Percentiles rank a stretch among this genome's conserved stretches.
phyloP scores from a whole-genome alignment of 2,797 vertebrate genomes.

The Mormyrops attenuatus region DNA sequence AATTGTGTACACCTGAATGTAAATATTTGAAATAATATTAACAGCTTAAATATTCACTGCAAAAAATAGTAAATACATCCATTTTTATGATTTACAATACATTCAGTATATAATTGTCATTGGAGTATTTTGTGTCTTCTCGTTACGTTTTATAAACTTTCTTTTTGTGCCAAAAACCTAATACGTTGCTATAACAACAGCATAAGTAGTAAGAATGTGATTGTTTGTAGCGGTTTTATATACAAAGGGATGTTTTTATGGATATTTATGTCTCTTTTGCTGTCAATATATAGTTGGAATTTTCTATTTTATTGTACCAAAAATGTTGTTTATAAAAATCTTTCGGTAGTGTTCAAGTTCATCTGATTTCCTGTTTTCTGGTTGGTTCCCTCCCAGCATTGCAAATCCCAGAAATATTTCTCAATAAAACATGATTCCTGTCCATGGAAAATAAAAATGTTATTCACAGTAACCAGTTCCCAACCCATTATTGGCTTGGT shows the following conservation, averaged over 20 bases:
- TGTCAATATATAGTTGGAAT: slow-evolving; percentile 47
- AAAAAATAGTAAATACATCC: slow-evolving; percentile 34
- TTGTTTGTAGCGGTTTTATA: slow-evolving; percentile 29
- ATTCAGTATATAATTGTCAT: slow-evolving; percentile 41
- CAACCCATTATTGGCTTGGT: neutral
- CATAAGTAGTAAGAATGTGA: slow-evolving; percentile 18
- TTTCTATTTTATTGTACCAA: slow-evolving; percentile 62
- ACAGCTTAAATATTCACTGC: slow-evolving; percentile 50
- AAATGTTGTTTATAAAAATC: slow-evolving; percentile 56
- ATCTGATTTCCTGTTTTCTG: slow-evolving; percentile 27
- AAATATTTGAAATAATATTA: slow-evolving; percentile 55
- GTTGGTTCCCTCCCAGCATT: neutral
- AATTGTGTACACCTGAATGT: slow-evolving; percentile 45
- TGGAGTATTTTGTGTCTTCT: slow-evolving; percentile 34
- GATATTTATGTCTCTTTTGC: slow-evolving; percentile 64
- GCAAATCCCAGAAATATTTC: neutral
- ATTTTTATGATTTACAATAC: slow-evolving; percentile 45
- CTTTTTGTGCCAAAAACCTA: slow-evolving; percentile 51
- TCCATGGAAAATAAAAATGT: neutral
- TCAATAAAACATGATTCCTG: slow-evolving; percentile 4
- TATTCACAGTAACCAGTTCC: neutral
- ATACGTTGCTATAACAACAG: slow-evolving; percentile 46
- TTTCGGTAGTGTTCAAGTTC: slow-evolving; percentile 34
- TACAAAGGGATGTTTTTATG: slow-evolving; percentile 51
- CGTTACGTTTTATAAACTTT: slow-evolving; percentile 37